Evolutionary conservation across 2,113 vertebrate species (phyloP).

Genomic region (Cariama cristata): DNA sequence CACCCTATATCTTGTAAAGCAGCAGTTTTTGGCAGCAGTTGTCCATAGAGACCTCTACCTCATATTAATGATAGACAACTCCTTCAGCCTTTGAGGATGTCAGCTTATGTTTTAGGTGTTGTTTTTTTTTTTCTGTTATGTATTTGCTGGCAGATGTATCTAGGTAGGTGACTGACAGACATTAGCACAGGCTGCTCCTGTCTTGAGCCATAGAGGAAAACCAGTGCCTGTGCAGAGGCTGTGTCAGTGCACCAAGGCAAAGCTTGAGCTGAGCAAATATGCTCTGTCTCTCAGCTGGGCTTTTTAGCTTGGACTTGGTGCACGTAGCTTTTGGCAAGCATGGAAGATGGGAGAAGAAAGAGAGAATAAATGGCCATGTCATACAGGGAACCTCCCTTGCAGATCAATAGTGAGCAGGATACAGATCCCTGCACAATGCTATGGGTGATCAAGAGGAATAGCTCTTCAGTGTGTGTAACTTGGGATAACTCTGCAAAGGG

Average conservation of each 20-base stretch:
- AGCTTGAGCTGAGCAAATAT: neutral
- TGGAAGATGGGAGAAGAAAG: neutral
- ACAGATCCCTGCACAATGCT: accelerated
- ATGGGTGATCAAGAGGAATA: too few species aligned
- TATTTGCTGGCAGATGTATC: neutral
- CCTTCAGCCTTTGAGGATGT: neutral
- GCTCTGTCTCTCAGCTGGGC: neutral
- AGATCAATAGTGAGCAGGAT: neutral
- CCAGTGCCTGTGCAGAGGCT: neutral
- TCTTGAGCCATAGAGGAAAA: neutral
- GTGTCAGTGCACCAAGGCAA: neutral
- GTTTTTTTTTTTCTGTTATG: neutral
- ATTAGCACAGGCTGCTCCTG: neutral
- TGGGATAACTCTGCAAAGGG: neutral
- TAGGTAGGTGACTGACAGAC: too few species aligned
- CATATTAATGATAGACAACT: neutral
- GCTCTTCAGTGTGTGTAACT: neutral
- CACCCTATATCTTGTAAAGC: neutral
- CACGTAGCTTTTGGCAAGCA: accelerated
- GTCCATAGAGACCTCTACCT: neutral
- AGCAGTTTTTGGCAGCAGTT: neutral
- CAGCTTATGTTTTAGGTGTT: too few species aligned
- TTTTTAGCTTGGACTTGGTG: neutral
- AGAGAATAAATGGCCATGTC: neutral
- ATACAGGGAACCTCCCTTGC: neutral